Evolutionary conservation across 2,113 vertebrate genomes (phyloP).

Genomic region (Beaufortia kweichowensis): DNA sequence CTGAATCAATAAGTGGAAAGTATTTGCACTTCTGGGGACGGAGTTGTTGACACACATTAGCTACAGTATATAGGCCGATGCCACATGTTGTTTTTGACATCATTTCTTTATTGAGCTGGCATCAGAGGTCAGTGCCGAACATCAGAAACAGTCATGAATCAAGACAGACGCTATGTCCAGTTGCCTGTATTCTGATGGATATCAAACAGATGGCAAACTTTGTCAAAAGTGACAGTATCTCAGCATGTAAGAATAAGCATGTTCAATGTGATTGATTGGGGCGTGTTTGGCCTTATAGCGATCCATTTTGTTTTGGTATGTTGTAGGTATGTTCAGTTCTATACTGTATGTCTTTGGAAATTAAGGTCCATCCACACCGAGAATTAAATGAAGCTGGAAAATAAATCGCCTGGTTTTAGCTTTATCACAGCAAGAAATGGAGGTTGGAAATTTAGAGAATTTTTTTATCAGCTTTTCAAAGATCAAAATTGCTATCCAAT

Average conservation of each 20-base stretch:
- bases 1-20: not conserved
- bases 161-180: not conserved
- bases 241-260: not conserved
- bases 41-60: too few species aligned
- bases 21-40: too few species aligned
- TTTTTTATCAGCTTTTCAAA: too few species aligned
- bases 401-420: too few species aligned
- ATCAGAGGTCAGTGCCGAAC: conserved; percentile 6
- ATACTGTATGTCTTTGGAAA: too few species aligned
- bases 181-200: conserved; percentile 20
- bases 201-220: conserved; percentile 18
- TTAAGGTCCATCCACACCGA: too few species aligned
- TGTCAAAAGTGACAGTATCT: conserved; percentile 12
- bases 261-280: conserved; percentile 22
- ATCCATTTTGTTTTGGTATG: not conserved
- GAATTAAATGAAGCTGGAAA: too few species aligned
- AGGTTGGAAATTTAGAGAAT: too few species aligned
- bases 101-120: not conserved
- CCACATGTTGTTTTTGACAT: not conserved
- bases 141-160: conserved; percentile 5
- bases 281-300: conserved; percentile 15
- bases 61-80: not conserved
- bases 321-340: too few species aligned
- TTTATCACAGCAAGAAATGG: too few species aligned
- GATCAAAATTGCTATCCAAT: too few species aligned